Evolutionary conservation across 2,888 invertebrate genomes (phyloP).

Genomic region (Stenodema calcarata): DNA sequence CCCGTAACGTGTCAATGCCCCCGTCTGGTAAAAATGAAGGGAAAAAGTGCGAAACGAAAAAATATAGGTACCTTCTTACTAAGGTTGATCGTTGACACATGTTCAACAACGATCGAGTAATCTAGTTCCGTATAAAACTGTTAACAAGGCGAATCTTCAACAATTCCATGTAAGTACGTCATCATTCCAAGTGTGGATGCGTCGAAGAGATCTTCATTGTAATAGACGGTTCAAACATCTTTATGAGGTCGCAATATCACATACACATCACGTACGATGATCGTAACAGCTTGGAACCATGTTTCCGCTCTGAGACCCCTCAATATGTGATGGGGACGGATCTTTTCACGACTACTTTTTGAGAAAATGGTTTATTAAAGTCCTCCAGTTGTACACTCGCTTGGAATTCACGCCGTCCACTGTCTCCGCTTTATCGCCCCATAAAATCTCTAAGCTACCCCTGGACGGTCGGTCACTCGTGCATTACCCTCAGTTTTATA

Average conservation of each 20-base stretch:
- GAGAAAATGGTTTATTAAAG: conserved; percentile 26
- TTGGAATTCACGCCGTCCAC: conserved; percentile 1
- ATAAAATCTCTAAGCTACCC: not conserved
- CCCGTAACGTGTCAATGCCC: no score
- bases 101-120: no score
- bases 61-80: no score
- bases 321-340: not conserved
- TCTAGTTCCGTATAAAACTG: no score
- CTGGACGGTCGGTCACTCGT: not conserved
- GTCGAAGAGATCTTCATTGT: no score
- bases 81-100: no score
- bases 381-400: not conserved
- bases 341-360: not conserved
- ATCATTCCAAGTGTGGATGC: no score
- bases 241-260: not conserved
- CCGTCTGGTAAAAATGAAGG: no score
- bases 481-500: not conserved
- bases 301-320: conserved; percentile 2
- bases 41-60: no score
- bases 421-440: not conserved
- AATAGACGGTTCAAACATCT: not conserved
- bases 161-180: no score
- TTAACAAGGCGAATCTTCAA: no score
- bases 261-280: not conserved
- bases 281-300: conserved; percentile 20